These are phyloP conservation scores for Chiloscyllium punctatum DNA, from an alignment of 2,797 vertebrate genomes.

Conservation along the genomic window DNA sequence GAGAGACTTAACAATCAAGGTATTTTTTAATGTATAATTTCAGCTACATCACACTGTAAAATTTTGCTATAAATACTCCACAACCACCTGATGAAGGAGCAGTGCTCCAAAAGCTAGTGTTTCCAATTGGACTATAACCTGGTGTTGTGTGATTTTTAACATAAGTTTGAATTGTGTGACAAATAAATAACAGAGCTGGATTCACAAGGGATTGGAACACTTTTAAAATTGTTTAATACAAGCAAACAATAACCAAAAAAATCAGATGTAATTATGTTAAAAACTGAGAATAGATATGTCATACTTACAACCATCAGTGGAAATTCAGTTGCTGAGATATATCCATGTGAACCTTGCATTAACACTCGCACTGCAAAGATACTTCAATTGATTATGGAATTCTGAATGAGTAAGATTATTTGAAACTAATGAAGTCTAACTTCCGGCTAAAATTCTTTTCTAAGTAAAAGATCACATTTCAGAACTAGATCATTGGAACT, in stretches of 20 bases:
- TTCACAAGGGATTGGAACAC: neutral
- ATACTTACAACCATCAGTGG: slow-evolving; percentile 81
- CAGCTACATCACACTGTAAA: too few species aligned
- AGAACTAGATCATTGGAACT: neutral
- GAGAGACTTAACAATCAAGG: too few species aligned
- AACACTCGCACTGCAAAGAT: slow-evolving; percentile 62
- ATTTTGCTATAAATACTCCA: too few species aligned
- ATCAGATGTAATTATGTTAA: neutral
- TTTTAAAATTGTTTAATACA: too few species aligned
- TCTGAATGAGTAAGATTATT: neutral
- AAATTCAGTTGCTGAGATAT: slow-evolving; percentile 77
- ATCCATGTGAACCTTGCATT: slow-evolving; percentile 74
- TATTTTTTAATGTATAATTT: too few species aligned
- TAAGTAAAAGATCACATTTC: neutral
- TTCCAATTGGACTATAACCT: too few species aligned
- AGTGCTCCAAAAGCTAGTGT: too few species aligned
- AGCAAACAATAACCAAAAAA: neutral
- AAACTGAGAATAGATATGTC: neutral
- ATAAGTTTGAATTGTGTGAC: too few species aligned
- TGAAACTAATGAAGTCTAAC: neutral
- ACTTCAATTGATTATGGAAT: slow-evolving; percentile 24
- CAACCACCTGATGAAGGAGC: too few species aligned
- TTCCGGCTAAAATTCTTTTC: neutral
- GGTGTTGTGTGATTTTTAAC: too few species aligned
- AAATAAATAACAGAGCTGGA: neutral